Evolutionary conservation across 23 tunicate genomes (phyloP).

Genomic region (Diplosoma virens): DNA sequence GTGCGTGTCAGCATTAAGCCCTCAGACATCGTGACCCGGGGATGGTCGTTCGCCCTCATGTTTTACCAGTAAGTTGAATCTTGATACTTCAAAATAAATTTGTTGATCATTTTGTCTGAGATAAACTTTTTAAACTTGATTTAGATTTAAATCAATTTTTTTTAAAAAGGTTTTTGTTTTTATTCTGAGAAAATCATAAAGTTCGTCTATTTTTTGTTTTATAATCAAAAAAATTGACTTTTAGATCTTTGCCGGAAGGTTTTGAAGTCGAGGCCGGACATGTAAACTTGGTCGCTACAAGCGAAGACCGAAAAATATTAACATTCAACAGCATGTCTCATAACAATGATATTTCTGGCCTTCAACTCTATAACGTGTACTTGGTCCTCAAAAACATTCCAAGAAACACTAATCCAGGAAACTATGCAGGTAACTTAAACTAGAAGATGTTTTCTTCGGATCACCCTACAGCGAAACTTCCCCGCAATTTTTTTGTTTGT

Average conservation of each 20-base stretch:
- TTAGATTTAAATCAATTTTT: background rate
- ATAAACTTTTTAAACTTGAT: background rate
- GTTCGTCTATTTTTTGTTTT: too few species aligned
- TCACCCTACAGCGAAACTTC: background rate
- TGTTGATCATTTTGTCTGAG: background rate
- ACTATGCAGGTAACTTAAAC: constrained; percentile 9
- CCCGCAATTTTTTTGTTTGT: background rate
- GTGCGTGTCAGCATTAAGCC: constrained; percentile 21
- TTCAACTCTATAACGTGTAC: constrained; percentile 14
- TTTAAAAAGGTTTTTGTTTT: background rate
- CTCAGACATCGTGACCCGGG: background rate
- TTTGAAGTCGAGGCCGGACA: constrained; percentile 32
- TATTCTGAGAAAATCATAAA: background rate
- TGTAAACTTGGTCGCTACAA: constrained; percentile 13
- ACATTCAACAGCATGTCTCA: constrained; percentile 39
- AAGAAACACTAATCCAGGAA: background rate
- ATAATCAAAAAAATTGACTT: background rate
- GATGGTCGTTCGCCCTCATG: constrained; percentile 62
- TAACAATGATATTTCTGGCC: constrained; percentile 27
- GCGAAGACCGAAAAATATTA: constrained; percentile 34
- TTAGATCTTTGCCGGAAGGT: constrained; percentile 48
- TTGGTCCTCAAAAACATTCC: constrained; percentile 11
- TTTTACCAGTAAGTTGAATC: constrained; percentile 48
- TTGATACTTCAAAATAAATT: too few species aligned
- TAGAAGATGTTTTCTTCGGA: background rate